Percentiles rank a stretch among this genome's conserved stretches.
Conservation (phyloP, 2,888 invertebrate species). For the Falcaria lacertinaria region DNA sequence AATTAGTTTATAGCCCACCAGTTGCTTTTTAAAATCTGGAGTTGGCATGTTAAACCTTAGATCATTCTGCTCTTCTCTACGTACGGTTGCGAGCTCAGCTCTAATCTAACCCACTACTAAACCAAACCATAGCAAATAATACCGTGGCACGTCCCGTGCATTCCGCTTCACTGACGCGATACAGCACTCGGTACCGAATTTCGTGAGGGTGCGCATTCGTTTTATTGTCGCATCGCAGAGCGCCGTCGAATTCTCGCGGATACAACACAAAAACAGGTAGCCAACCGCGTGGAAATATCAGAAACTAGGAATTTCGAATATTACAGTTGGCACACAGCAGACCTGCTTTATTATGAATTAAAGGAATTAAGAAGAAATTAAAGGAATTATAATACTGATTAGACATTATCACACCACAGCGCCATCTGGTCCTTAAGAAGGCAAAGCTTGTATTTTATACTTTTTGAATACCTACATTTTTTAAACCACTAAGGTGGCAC, state of each 20-base stretch:
- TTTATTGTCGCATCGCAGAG: conserved; percentile 29
- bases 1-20: too few relatives aligned
- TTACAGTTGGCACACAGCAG: conserved; percentile 5
- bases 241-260: conserved; percentile 14
- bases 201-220: conserved; percentile 29
- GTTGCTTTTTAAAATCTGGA: too few relatives aligned
- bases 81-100: conserved; percentile 52
- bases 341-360: conserved; percentile 4
- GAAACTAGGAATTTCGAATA: conserved; percentile 18
- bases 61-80: too few relatives aligned
- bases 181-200: conserved; percentile 45
- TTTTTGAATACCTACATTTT: too few relatives aligned
- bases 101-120: conserved; percentile 53
- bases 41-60: too few relatives aligned
- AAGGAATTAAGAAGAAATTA: conserved; percentile 4
- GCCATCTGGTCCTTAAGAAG: too few relatives aligned
- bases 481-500: too few relatives aligned
- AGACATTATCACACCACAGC: too few relatives aligned
- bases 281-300: conserved; percentile 11
- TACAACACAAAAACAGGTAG: conserved; percentile 9
- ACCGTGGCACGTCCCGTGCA: conserved; percentile 53
- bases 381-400: background rate
- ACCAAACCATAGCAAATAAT: conserved; percentile 47
- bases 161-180: conserved; percentile 55
- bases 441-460: too few relatives aligned